Conservation (phyloP, 2,888 invertebrate species). For the Uropetala carovei region DNA sequence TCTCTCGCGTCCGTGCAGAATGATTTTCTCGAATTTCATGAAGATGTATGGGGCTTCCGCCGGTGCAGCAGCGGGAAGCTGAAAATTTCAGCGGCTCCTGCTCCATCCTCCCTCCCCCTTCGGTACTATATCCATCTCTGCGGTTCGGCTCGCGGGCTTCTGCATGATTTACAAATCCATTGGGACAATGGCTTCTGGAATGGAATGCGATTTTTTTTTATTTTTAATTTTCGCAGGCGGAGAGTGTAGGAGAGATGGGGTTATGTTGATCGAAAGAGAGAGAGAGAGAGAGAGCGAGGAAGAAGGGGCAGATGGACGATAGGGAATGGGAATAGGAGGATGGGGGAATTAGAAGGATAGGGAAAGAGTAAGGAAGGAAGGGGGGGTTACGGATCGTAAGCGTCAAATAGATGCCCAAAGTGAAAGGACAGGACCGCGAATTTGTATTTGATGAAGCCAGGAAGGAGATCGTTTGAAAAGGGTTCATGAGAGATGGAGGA, state of each 20-base stretch:
- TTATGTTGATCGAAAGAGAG: not conserved
- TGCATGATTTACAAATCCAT: constrained; percentile 21
- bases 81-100: not conserved
- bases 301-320: not conserved
- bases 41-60: not conserved
- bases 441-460: too few relatives aligned
- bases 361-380: too few relatives aligned
- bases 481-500: too few relatives aligned
- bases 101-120: too few relatives aligned
- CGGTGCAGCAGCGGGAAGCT: not conserved
- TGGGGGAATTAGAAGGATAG: too few relatives aligned
- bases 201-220: not conserved
- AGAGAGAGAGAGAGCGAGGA: not conserved
- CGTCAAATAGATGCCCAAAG: too few relatives aligned
- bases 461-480: too few relatives aligned
- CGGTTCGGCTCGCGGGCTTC: not conserved
- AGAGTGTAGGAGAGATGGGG: not conserved
- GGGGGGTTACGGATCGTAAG: too few relatives aligned
- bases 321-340: too few relatives aligned
- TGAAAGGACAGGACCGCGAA: too few relatives aligned
- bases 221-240: not conserved
- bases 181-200: not conserved
- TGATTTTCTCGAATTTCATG: not conserved
- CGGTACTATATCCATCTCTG: not conserved
- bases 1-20: not conserved